A percentile compares a stretch with the other conserved stretches of the same genome.
Evolutionary conservation across 1,140 invertebrate species (phyloP).

Genomic region (Tigriopus japonicus): DNA sequence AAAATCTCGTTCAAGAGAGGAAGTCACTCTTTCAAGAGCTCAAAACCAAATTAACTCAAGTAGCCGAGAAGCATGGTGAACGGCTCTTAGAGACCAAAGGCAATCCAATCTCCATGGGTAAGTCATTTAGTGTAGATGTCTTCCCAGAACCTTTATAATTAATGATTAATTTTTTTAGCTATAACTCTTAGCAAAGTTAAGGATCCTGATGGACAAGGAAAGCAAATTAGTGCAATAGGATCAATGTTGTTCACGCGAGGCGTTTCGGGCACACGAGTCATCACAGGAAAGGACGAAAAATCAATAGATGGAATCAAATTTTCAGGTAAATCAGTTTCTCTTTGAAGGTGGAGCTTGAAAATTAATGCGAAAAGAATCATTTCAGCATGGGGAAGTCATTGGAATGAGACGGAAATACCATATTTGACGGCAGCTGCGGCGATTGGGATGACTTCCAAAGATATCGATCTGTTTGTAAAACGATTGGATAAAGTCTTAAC

Average conservation of each 20-base stretch:
- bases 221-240: slow-evolving; percentile 38
- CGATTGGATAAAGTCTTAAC: slow-evolving; percentile 35
- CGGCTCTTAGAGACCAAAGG: slow-evolving; percentile 40
- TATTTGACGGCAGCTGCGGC: slow-evolving; percentile 51
- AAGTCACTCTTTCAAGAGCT: slow-evolving; percentile 46
- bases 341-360: neutral
- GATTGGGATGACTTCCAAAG: slow-evolving; percentile 43
- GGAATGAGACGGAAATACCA: slow-evolving; percentile 36
- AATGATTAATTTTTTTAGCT: slow-evolving; percentile 17
- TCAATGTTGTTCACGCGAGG: slow-evolving; percentile 50
- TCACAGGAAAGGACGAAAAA: slow-evolving; percentile 34
- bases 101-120: slow-evolving; percentile 58
- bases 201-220: slow-evolving; percentile 25
- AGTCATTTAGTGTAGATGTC: too few species aligned
- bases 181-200: slow-evolving; percentile 22
- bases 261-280: slow-evolving; percentile 46
- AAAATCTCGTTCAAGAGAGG: slow-evolving; percentile 39
- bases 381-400: slow-evolving; percentile 46
- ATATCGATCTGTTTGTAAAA: slow-evolving; percentile 43
- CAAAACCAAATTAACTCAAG: slow-evolving; percentile 28
- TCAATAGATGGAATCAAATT: slow-evolving; percentile 36
- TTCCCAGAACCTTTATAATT: too few species aligned
- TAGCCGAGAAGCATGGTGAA: slow-evolving; percentile 42
- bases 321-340: slow-evolving; percentile 28
- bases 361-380: slow-evolving; percentile 19